Evolutionary conservation across 2,113 vertebrate genomes (phyloP).

Genomic region (Salvelinus sp.): DNA sequence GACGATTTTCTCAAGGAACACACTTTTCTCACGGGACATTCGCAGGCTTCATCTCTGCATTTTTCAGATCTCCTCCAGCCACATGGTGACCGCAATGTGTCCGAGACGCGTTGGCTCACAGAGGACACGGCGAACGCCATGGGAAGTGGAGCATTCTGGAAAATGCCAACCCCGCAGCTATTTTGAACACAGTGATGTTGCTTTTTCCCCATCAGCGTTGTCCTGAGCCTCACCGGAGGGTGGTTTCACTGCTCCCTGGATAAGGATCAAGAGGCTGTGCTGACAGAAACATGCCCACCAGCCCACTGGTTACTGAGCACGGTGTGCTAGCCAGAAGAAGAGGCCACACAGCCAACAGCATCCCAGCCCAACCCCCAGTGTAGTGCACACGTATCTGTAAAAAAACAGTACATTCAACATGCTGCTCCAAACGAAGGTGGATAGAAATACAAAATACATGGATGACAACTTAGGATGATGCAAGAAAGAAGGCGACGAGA

Average conservation of each 20-base stretch:
- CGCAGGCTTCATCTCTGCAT: neutral
- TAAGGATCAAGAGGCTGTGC: constrained; percentile 38
- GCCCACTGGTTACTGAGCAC: constrained; percentile 41
- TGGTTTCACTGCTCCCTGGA: constrained; percentile 7
- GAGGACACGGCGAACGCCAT: constrained; percentile 53
- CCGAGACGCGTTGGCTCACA: constrained; percentile 66
- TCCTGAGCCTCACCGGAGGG: constrained; percentile 49
- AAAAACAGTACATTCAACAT: neutral
- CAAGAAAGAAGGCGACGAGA: no score
- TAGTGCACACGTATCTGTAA: neutral
- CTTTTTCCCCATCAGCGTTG: constrained; percentile 16
- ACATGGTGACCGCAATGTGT: constrained; percentile 67
- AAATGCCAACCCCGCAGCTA: constrained; percentile 58
- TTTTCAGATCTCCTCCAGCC: constrained; percentile 37
- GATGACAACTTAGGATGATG: no score
- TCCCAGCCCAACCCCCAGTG: neutral
- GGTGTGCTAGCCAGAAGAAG: neutral
- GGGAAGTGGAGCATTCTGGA: constrained; percentile 54
- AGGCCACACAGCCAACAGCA: neutral
- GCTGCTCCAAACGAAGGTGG: neutral
- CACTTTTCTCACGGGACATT: neutral
- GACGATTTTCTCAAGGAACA: neutral
- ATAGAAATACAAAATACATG: neutral
- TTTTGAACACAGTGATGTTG: constrained; percentile 54
- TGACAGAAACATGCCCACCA: constrained; percentile 29